A percentile compares a stretch with the other conserved stretches of the same genome.
These are phyloP conservation scores for Hydraecia micacea DNA, from an alignment of 2,888 invertebrate species.

Conservation along the genomic window DNA sequence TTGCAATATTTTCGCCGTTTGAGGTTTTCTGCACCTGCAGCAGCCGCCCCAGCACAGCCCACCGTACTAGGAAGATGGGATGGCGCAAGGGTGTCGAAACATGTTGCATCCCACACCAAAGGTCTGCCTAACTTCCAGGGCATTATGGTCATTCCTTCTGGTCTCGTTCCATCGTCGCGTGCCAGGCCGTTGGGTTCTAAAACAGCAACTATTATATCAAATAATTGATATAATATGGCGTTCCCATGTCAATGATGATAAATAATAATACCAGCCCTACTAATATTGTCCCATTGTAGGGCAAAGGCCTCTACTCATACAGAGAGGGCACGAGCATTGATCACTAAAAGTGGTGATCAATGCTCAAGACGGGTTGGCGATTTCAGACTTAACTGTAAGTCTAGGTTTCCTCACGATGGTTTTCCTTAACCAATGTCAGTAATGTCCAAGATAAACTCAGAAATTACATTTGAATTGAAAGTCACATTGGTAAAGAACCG, in stretches of 20 bases:
- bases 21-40: too few relatives aligned
- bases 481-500: background rate
- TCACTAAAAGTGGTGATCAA: background rate
- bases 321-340: background rate
- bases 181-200: too few relatives aligned
- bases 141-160: too few relatives aligned
- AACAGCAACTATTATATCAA: too few relatives aligned
- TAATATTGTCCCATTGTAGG: background rate
- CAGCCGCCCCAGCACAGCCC: too few relatives aligned
- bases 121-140: too few relatives aligned
- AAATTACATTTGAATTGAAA: background rate
- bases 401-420: background rate
- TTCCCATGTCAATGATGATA: background rate
- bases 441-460: background rate
- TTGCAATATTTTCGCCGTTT: too few relatives aligned
- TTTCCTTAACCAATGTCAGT: background rate
- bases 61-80: too few relatives aligned
- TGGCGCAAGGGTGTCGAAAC: too few relatives aligned
- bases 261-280: conserved; percentile 1
- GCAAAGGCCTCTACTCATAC: background rate
- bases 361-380: background rate
- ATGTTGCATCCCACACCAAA: too few relatives aligned
- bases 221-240: background rate
- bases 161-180: too few relatives aligned
- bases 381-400: background rate